Base-by-base conservation (phyloP, 2,113 vertebrate species). In the Grallaria varia region DNA sequence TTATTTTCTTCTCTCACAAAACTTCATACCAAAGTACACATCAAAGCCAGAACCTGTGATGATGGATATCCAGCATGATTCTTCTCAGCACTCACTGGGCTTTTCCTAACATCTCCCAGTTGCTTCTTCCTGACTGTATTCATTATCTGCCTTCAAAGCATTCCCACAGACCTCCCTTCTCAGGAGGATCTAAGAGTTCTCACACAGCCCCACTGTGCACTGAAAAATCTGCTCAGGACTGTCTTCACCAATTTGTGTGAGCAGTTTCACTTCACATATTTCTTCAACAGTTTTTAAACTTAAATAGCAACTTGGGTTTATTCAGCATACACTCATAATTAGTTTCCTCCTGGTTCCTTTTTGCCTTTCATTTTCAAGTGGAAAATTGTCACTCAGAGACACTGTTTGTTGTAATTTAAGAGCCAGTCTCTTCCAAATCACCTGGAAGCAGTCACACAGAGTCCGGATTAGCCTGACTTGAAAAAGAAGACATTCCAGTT, bases 101-200 rank as follows among this genome's bases (percentile, higher is more conserved):
- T 76, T 87, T 85, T 89, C 45, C 23, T 53, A 72, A 31, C 10
- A 52, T 92, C 37, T 64, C 28, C 58, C 44, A 66, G 24, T 50
- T 79, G 14, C 45, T 87, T 84, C 37, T 68, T 95, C 60, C 62
- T 93, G 78, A 28, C 71, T 64, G 12, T 75, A 56, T 75, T 93
- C 62, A 82, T 95, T 82, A 87, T 45, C 66, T 84, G 40, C 63
- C 82, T 94, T 96, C 90, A 81, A 91, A 96, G 50, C 28, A 53
- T 64, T 87, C 85, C 84, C 69, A 75, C 27, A 89, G 53, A 74
- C 25, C 24, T 89, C 17, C 33, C 8, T 74, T 84, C 69, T 84
- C 84, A 68, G 31, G 56, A 91, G 73, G 58, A 85, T 82, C 31
- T 91, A 72, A 82, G 81, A 81, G 24, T 67, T 95, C 56, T 87